Conservation (phyloP, 2,888 invertebrate genomes). For the Microplitis deprimator region DNA sequence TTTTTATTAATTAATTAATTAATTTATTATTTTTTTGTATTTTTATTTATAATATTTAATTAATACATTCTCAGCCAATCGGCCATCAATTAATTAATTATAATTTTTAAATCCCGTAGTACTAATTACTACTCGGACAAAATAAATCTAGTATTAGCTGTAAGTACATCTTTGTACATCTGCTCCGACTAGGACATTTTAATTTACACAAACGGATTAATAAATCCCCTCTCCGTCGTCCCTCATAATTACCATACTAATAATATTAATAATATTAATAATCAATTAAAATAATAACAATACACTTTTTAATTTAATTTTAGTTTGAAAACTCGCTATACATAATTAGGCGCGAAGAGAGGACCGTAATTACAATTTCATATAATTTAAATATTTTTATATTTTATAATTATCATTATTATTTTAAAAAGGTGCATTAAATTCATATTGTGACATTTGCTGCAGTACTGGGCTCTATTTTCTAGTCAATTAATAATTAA, state of each 20-base stretch:
- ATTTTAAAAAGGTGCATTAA: slow-evolving; percentile 31
- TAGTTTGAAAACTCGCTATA: neutral
- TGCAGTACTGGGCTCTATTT: slow-evolving; percentile 26
- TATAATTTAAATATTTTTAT: slow-evolving; percentile 16
- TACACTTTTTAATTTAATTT: slow-evolving; percentile 3
- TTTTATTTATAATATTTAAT: slow-evolving; percentile 23
- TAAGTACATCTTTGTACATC: slow-evolving; percentile 55
- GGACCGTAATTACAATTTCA: slow-evolving; percentile 36
- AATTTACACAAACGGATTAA: slow-evolving; percentile 51
- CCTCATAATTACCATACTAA: neutral
- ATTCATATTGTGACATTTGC: slow-evolving; percentile 38
- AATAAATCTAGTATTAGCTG: slow-evolving; percentile 51
- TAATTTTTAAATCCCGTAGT: slow-evolving; percentile 12
- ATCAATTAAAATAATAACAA: slow-evolving; percentile 16
- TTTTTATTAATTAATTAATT: slow-evolving; percentile 28
- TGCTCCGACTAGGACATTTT: slow-evolving; percentile 55
- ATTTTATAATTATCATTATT: slow-evolving; percentile 18
- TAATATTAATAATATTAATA: neutral
- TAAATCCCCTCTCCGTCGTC: slow-evolving; percentile 3
- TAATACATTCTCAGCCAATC: slow-evolving; percentile 13
- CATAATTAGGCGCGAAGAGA: slow-evolving; percentile 9
- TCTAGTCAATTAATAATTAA: neutral
- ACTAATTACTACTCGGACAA: slow-evolving; percentile 29
- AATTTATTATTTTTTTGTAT: slow-evolving; percentile 40
- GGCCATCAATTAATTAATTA: neutral